Evolutionary conservation across 2,113 vertebrate species (phyloP), one percentile per base, ranked within the genome.

Genomic region (Anseranas semipalmata): DNA sequence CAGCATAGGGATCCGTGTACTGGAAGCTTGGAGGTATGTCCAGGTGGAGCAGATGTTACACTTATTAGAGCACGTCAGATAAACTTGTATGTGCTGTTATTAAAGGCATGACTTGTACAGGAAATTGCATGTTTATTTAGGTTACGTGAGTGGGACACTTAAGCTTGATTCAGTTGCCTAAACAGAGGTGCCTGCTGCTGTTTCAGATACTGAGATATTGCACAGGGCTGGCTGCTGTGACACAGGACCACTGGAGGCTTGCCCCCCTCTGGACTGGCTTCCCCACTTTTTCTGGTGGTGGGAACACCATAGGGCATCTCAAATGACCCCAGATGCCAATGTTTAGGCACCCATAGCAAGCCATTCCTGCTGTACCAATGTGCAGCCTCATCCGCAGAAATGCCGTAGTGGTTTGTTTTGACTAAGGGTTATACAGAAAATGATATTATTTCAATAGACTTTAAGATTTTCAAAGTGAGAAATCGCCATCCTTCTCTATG

Each of bases 1-100:
- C 2, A 3, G 37, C 37, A 3, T 4, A 15, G 28, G 0, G 3
- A n/a, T 11, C 33, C 21, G 10, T 6, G 37, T 33, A 6, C 48
- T 46, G 84, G 7, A 14, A 21, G 50, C 19, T 7, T 37, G 62
- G 53, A 60, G 68, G 59, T 43, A 35, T 7, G 20, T 22, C n/a
- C 41, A 35, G n/a, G 75, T 32, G 67, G 75, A 89, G 67, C 87
- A 63, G 80, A 37, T 10, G 62, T 17, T 48, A 12, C 18, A 1
- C 58, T n/a, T 37, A n/a, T 15, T 62, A 39, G 41, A 41, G 35
- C 13, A 0, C 7, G 52, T 63, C 73, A 63, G 67, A 27, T 58
- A n/a, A 81, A 82, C 52, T 59, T 22, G 4, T 1, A 2, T 7
- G 46, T 32, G 56, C 67, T 79, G 72, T 53, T 67, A 30, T 67